Conservation (phyloP, 2,113 vertebrate genomes). For the Crotalus viridis region DNA sequence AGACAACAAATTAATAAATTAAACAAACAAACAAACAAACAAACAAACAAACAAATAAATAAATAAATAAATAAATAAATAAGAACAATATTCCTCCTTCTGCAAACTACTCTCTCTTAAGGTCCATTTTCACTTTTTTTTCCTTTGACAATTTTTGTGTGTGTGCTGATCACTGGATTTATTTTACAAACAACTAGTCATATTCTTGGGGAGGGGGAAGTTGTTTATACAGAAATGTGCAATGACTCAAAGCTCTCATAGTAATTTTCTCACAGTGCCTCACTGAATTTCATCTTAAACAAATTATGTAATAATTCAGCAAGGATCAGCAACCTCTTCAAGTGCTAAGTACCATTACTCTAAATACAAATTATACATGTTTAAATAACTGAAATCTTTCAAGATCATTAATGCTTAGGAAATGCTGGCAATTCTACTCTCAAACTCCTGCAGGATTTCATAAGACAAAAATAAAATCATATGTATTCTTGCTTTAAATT, state of each 20-base stretch:
- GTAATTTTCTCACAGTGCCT: neutral
- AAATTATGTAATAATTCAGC: neutral
- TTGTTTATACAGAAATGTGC: neutral
- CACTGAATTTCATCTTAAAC: neutral
- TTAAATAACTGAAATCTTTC: neutral
- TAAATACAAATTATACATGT: neutral
- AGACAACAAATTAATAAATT: neutral
- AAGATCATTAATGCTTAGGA: neutral
- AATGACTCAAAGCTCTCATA: neutral
- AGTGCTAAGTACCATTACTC: neutral
- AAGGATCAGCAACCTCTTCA: neutral
- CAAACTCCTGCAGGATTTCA: neutral
- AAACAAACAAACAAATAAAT: no score
- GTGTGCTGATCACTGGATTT: neutral
- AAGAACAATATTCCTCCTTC: neutral
- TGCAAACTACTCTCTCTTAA: neutral
- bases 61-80: neutral
- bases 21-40: no score
- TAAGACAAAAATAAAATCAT: neutral
- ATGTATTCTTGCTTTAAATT: neutral
- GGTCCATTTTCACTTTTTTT: neutral
- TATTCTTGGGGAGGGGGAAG: neutral
- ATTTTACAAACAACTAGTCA: neutral
- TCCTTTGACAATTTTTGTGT: neutral
- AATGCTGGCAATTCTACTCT: neutral